These are phyloP conservation scores for Pristionchus japonicus DNA, from an alignment of 2,888 invertebrate genomes.

Conservation along the genomic window DNA sequence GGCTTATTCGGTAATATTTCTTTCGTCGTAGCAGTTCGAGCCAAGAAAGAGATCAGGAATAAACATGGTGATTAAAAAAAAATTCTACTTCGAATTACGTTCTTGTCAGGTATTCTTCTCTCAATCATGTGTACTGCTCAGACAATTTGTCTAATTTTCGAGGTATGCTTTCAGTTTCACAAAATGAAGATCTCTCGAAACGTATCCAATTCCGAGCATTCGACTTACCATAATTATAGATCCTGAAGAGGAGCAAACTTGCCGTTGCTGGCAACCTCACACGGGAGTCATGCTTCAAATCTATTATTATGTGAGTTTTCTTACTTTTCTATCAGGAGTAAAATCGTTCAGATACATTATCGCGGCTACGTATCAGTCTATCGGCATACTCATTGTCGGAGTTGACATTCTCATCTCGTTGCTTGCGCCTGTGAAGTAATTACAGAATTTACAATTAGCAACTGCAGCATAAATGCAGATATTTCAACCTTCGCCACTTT, in stretches of 20 bases:
- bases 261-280: neutral
- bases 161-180: neutral
- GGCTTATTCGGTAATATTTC: neutral
- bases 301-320: neutral
- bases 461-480: no score
- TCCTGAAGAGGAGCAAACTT: neutral
- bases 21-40: neutral
- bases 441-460: no score
- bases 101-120: constrained; percentile 35
- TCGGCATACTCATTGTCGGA: neutral
- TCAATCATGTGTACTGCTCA: neutral
- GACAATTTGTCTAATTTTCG: neutral
- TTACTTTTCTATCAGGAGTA: neutral
- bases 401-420: neutral
- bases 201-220: no score
- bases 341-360: neutral
- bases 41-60: constrained; percentile 1
- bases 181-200: no score
- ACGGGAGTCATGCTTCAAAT: neutral
- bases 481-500: neutral
- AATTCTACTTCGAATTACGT: no score
- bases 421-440: neutral
- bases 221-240: neutral
- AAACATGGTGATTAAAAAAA: no score
- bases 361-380: neutral